Percentiles rank a stretch among this genome's conserved stretches.
These are phyloP conservation scores for Drosophila neutralis DNA, from an alignment of 2,888 invertebrate species.

Conservation along the genomic window DNA sequence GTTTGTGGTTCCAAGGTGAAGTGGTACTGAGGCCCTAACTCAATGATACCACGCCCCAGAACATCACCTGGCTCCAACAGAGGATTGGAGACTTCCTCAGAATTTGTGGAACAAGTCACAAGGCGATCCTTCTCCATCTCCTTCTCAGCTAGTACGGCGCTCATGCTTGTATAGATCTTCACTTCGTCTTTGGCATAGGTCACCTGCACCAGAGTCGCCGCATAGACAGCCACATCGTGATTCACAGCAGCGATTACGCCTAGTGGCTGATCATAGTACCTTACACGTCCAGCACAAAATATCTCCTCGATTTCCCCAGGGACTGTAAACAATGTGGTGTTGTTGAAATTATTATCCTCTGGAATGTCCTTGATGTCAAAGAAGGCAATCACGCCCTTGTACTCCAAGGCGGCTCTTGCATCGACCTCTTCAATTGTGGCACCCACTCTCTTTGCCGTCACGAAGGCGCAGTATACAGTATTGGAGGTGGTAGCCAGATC, in stretches of 20 bases:
- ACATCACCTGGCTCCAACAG: slow-evolving; percentile 55
- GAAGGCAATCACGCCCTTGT: slow-evolving; percentile 87
- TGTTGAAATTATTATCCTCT: slow-evolving; percentile 83
- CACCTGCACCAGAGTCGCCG: slow-evolving; percentile 85
- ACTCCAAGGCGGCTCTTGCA: slow-evolving; percentile 86
- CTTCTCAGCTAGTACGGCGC: slow-evolving; percentile 85
- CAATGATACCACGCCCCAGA: slow-evolving; percentile 85
- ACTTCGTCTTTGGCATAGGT: slow-evolving; percentile 83
- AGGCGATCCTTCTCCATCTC: slow-evolving; percentile 61
- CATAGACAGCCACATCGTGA: slow-evolving; percentile 86
- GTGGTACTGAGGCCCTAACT: slow-evolving; percentile 89
- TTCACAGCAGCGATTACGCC: slow-evolving; percentile 90
- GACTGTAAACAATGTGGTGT: slow-evolving; percentile 84
- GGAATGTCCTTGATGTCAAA: slow-evolving; percentile 89
- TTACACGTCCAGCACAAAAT: slow-evolving; percentile 69
- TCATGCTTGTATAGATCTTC: slow-evolving; percentile 76
- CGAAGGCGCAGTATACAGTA: slow-evolving; percentile 86
- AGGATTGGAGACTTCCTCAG: slow-evolving; percentile 4
- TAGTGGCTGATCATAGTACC: slow-evolving; percentile 90
- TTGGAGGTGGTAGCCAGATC: slow-evolving; percentile 89
- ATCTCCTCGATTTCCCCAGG: slow-evolving; percentile 82
- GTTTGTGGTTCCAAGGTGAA: slow-evolving; percentile 91
- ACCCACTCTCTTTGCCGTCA: slow-evolving; percentile 87
- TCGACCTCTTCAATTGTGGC: slow-evolving; percentile 78
- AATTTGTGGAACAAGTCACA: slow-evolving; percentile 28